phyloP scores from a whole-genome alignment of 2,797 vertebrate genomes.

The Lacerta viridis region DNA sequence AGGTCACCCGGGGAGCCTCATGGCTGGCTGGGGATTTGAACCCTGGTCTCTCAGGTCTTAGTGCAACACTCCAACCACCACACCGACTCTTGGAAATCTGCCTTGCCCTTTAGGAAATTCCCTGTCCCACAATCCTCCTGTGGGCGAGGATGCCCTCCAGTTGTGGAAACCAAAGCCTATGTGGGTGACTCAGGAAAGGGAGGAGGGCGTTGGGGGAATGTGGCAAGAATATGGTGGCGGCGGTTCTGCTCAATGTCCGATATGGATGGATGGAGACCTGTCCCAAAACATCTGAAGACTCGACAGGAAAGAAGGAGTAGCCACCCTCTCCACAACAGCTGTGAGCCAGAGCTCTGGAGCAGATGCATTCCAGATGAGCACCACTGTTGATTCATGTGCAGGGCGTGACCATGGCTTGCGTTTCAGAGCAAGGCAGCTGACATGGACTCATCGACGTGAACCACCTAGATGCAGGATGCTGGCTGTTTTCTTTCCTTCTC shows the following conservation, averaged over 20 bases:
- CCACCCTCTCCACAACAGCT: slow-evolving; percentile 15
- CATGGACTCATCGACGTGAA: neutral
- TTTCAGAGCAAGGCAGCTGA: neutral
- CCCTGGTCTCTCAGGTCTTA: no score
- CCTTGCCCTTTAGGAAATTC: neutral
- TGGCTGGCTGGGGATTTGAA: no score
- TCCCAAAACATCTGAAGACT: neutral
- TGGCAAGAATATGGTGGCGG: neutral
- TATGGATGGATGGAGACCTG: slow-evolving; percentile 10
- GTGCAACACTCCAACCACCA: no score
- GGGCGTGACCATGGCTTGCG: slow-evolving; percentile 26
- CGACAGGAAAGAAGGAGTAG: slow-evolving; percentile 24
- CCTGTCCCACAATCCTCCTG: neutral
- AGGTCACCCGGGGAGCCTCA: no score
- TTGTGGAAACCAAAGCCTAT: slow-evolving; percentile 45
- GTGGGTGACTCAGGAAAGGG: rapidly evolving
- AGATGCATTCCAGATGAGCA: slow-evolving; percentile 61
- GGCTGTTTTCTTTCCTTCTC: slow-evolving; percentile 1
- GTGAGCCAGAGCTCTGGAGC: slow-evolving; percentile 3
- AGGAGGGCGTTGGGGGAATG: slow-evolving; percentile 4
- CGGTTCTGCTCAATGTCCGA: neutral
- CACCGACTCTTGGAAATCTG: neutral
- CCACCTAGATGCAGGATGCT: neutral
- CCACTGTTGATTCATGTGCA: slow-evolving; percentile 14
- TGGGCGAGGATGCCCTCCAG: slow-evolving; percentile 25